Evolutionary conservation across 2,888 invertebrate genomes (phyloP).

Genomic region (Theretra japonica): DNA sequence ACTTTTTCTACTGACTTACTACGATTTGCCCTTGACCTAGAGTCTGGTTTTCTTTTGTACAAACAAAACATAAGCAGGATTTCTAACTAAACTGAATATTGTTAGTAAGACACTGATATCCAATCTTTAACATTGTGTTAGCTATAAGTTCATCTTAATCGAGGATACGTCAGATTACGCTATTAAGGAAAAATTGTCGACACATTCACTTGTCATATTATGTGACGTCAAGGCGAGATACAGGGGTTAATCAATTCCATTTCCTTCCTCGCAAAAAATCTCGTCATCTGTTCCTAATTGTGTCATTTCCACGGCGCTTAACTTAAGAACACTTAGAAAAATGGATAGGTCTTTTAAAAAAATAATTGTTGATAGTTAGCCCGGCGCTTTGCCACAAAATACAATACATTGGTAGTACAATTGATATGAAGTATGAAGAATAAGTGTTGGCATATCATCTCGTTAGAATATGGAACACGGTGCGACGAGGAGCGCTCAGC

Average conservation of each 20-base stretch:
- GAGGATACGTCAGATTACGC: not conserved
- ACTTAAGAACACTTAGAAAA: not conserved
- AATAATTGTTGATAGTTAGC: not conserved
- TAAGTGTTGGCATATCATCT: slow-evolving; percentile 77
- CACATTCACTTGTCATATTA: not conserved
- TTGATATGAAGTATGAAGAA: slow-evolving; percentile 61
- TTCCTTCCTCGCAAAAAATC: not conserved
- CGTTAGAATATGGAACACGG: slow-evolving; percentile 80
- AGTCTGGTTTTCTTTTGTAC: no score
- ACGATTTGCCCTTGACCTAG: no score
- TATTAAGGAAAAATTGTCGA: not conserved
- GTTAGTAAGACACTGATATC: no score
- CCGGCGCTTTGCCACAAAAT: not conserved
- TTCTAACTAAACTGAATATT: no score
- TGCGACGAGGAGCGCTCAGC: slow-evolving; percentile 66
- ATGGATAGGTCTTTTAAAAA: not conserved
- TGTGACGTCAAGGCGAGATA: not conserved
- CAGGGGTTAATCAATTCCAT: not conserved
- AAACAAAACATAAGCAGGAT: no score
- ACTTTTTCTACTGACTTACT: no score
- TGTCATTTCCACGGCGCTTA: not conserved
- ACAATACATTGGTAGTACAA: slow-evolving; percentile 55
- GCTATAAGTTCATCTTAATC: no score
- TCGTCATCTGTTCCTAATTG: not conserved
- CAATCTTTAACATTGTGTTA: no score